Conservation (phyloP, 2,113 vertebrate species). For the Vicugna pacos region DNA sequence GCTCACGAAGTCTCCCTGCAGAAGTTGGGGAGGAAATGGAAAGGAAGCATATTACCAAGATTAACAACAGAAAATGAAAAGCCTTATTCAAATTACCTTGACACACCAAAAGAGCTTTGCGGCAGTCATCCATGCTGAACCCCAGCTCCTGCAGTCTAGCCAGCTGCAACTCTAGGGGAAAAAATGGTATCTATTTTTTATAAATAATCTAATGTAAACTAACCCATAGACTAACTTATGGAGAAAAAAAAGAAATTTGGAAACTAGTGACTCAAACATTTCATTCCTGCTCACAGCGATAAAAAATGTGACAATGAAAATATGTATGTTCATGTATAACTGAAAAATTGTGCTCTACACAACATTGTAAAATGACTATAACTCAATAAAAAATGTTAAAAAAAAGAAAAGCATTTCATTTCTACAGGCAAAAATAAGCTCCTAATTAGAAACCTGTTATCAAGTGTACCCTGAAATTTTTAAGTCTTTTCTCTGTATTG, state of each 20-base stretch:
- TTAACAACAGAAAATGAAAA: not conserved
- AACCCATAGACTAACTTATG: not conserved
- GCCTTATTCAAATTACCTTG: slow-evolving; percentile 88
- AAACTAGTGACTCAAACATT: not conserved
- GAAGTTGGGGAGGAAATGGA: not conserved
- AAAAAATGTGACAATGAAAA: no score
- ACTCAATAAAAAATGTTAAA: no score
- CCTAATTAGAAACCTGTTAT: not conserved
- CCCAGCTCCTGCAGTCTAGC: slow-evolving; percentile 94
- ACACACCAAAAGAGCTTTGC: slow-evolving; percentile 91
- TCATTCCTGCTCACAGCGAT: not conserved
- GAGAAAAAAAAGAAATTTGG: not conserved
- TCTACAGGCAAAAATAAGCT: not conserved
- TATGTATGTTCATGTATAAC: no score
- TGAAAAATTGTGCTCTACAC: no score
- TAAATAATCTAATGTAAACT: slow-evolving; percentile 15
- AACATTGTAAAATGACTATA: no score
- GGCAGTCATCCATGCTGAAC: slow-evolving; percentile 94
- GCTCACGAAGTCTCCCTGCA: not conserved
- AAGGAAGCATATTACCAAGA: not conserved
- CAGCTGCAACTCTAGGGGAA: slow-evolving; percentile 91
- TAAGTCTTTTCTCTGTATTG: not conserved
- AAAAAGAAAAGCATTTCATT: slow-evolving; percentile 12
- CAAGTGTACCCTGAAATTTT: not conserved
- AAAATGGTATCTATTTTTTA: not conserved